Evolutionary conservation across 2,113 vertebrate species (phyloP).

Genomic region (Reinhardtius hippoglossoides): DNA sequence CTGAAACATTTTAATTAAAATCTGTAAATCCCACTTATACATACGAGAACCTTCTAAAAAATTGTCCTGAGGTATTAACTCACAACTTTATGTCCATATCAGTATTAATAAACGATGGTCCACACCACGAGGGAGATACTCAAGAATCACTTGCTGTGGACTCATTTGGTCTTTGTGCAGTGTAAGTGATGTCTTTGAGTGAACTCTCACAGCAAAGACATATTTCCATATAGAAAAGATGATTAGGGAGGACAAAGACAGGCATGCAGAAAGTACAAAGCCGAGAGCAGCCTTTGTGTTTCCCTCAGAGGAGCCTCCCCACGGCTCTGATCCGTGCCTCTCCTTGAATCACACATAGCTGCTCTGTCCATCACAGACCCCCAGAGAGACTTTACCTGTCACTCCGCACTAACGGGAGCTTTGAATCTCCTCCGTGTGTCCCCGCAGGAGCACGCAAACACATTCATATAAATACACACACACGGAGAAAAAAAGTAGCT

Average conservation of each 20-base stretch:
- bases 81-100: constrained; percentile 40
- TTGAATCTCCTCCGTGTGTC: constrained; percentile 52
- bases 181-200: constrained; percentile 58
- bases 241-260: constrained; percentile 70
- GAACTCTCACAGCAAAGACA: constrained; percentile 62
- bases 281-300: constrained; percentile 73
- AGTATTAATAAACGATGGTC: constrained; percentile 49
- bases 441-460: constrained; percentile 46
- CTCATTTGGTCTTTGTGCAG: constrained; percentile 56
- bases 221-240: constrained; percentile 70
- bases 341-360: constrained; percentile 70
- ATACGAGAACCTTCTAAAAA: constrained; percentile 1
- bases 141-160: constrained; percentile 45
- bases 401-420: constrained; percentile 64
- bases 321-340: constrained; percentile 64
- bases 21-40: constrained; percentile 20
- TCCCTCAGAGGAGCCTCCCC: constrained; percentile 61
- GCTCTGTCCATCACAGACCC: constrained; percentile 76
- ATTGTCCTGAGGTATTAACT: constrained; percentile 13
- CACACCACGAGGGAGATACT: constrained; percentile 19
- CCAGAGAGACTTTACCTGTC: constrained; percentile 75
- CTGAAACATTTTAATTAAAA: constrained; percentile 26
- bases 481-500: constrained; percentile 3
- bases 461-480: constrained; percentile 63
- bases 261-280: constrained; percentile 76